A percentile compares a stretch with the other conserved stretches of the same genome.
These are phyloP conservation scores for Hypanus sabinus DNA, from an alignment of 2,113 vertebrate genomes.

Conservation along the genomic window DNA sequence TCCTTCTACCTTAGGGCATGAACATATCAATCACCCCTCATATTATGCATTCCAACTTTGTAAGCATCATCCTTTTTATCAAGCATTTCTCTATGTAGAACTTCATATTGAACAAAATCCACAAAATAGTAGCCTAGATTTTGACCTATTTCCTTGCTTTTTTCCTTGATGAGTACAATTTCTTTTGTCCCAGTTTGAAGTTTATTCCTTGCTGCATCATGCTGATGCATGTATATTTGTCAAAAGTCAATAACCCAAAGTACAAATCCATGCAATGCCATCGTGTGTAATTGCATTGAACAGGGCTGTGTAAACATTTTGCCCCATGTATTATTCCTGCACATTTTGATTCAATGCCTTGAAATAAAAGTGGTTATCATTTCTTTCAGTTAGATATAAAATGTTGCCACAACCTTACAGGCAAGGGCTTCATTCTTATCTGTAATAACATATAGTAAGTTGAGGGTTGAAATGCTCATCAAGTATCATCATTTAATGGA, in stretches of 20 bases:
- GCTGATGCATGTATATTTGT: constrained; percentile 5
- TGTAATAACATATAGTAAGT: background rate
- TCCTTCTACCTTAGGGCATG: no score
- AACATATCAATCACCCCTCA: no score
- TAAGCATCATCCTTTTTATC: background rate
- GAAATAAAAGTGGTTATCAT: background rate
- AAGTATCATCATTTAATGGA: background rate
- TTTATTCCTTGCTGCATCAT: background rate
- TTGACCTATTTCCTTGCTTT: background rate
- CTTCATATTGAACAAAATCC: background rate
- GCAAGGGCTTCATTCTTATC: background rate
- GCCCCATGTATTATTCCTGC: background rate
- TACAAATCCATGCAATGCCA: background rate
- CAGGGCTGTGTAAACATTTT: background rate
- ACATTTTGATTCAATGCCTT: constrained; percentile 6
- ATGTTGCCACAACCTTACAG: background rate
- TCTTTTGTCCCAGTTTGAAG: background rate
- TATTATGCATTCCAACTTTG: no score
- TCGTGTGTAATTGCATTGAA: constrained; percentile 9
- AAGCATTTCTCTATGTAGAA: background rate
- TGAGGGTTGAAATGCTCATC: background rate
- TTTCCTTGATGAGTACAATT: background rate
- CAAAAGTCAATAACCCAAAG: constrained; percentile 15
- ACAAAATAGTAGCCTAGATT: background rate
- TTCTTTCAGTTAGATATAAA: background rate